phyloP scores from a whole-genome alignment of 2,113 vertebrate genomes.

The Myiozetetes cayanensis region DNA sequence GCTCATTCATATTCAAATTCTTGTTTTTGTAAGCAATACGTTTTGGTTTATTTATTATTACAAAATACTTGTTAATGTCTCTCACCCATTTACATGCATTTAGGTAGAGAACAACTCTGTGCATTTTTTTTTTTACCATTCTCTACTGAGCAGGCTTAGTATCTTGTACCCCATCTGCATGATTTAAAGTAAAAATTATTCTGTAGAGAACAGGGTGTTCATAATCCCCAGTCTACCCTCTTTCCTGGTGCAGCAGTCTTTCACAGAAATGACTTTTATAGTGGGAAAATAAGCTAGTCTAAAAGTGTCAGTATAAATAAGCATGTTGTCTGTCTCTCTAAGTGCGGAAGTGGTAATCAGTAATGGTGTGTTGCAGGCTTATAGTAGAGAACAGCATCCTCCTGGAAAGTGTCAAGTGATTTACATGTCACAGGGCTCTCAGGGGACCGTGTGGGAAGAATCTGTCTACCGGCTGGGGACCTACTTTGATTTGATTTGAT shows the following conservation, averaged over 20 bases:
- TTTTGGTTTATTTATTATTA: neutral
- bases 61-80: fast-evolving
- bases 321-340: neutral
- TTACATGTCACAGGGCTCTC: slow-evolving; percentile 11
- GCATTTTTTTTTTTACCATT: neutral
- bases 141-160: neutral
- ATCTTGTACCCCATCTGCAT: neutral
- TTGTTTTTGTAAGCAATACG: neutral
- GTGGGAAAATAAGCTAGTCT: slow-evolving; percentile 18
- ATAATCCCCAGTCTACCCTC: neutral
- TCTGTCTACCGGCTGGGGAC: neutral
- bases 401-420: slow-evolving; percentile 22
- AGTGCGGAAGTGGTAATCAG: slow-evolving; percentile 8
- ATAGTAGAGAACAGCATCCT: neutral
- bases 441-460: neutral
- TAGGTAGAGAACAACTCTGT: neutral
- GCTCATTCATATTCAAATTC: neutral
- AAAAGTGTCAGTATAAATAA: slow-evolving; percentile 40
- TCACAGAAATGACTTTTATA: neutral
- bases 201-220: neutral
- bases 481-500: slow-evolving; percentile 5
- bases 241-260: neutral
- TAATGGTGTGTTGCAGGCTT: neutral
- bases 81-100: neutral
- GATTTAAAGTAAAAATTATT: neutral